Percentiles rank a stretch among this genome's conserved stretches.
These are phyloP conservation scores for Protodeltote pygarga DNA, from an alignment of 2,888 invertebrate genomes.

Conservation along the genomic window DNA sequence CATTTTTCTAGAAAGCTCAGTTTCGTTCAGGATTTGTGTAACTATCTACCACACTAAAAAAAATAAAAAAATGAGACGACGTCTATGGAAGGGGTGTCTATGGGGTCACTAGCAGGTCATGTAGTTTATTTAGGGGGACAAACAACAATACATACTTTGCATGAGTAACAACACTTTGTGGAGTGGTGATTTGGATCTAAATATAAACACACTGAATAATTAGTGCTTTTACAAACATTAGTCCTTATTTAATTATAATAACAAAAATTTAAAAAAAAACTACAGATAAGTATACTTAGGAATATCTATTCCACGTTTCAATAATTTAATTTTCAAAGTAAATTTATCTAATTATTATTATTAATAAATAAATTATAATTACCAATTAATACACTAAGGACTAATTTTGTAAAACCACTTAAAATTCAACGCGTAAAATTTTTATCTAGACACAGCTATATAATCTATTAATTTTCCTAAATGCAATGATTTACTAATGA, in stretches of 20 bases:
- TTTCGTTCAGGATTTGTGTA: conserved; percentile 81
- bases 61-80: conserved; percentile 49
- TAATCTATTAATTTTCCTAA: conserved; percentile 8
- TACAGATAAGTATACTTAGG: too few relatives aligned
- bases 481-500: conserved; percentile 1
- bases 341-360: too few relatives aligned
- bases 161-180: conserved; percentile 47
- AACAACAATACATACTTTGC: conserved; percentile 53
- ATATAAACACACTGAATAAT: conserved; percentile 21
- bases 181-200: conserved; percentile 38
- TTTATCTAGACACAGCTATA: conserved; percentile 56
- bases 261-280: too few relatives aligned
- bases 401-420: conserved; percentile 20
- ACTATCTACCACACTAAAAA: conserved; percentile 70
- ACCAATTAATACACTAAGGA: neutral
- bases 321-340: too few relatives aligned
- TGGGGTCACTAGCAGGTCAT: conserved; percentile 54
- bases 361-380: too few relatives aligned
- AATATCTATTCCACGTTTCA: too few relatives aligned
- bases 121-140: conserved; percentile 48
- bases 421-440: conserved; percentile 27
- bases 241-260: too few relatives aligned
- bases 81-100: conserved; percentile 47
- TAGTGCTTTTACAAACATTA: conserved; percentile 7
- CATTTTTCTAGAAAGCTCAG: conserved; percentile 79